A percentile compares a stretch with the other conserved stretches of the same genome.
Conservation (phyloP, 2,797 vertebrate genomes). For the Malurus splendens region DNA sequence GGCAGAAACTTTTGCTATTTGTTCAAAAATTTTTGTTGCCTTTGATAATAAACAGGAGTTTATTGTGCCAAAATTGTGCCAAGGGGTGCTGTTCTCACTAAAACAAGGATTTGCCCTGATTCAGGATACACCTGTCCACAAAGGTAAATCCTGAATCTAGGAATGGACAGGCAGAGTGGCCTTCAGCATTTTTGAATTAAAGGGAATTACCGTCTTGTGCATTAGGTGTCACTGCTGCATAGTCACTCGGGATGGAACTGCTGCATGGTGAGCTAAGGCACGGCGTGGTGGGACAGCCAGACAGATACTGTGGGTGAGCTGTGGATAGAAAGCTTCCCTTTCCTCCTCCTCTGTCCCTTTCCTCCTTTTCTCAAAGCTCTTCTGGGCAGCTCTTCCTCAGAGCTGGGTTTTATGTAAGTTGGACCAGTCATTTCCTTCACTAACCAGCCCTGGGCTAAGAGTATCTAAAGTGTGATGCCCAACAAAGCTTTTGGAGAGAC, state of each 20-base stretch:
- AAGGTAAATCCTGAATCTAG: not conserved
- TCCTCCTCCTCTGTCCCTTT: not conserved
- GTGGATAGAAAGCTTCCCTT: not conserved
- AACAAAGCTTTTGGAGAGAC: not conserved
- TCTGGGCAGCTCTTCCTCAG: not conserved
- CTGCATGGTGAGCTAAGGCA: not conserved
- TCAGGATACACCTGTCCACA: not conserved
- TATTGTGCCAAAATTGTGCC: not conserved
- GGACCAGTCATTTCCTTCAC: not conserved
- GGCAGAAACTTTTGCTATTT: not conserved
- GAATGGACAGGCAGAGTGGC: not conserved
- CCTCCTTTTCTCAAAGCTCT: not conserved
- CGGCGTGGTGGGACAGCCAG: rapidly evolving
- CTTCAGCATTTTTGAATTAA: not conserved
- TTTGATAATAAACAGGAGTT: not conserved
- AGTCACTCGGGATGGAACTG: not conserved
- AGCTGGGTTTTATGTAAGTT: not conserved
- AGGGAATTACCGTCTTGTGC: not conserved
- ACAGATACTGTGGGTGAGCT: not conserved
- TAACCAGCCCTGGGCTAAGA: not conserved
- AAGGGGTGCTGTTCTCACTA: not conserved
- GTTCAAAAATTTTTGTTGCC: not conserved
- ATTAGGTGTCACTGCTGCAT: slow-evolving; percentile 50
- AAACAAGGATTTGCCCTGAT: not conserved
- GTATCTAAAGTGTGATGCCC: not conserved